Percentiles rank a stretch among this genome's conserved stretches.
Evolutionary conservation across 2,888 invertebrate species (phyloP).

Genomic region (Fragum fragum): DNA sequence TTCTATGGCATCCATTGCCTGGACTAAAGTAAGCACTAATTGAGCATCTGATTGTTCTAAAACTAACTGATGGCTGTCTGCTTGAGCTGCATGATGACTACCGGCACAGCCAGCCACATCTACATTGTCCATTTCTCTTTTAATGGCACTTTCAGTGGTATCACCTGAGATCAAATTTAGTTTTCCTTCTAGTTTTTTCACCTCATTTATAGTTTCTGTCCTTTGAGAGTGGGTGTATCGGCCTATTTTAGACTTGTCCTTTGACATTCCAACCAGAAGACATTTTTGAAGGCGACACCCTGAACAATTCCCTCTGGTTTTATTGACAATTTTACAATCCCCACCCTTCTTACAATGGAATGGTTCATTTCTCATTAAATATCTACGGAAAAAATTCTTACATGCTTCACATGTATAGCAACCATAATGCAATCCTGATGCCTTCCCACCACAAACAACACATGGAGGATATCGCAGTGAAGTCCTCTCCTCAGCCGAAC

Average conservation of each 20-base stretch:
- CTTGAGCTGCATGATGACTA: background rate
- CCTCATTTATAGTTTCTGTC: conserved; percentile 63
- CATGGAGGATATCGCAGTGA: conserved; percentile 62
- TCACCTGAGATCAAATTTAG: background rate
- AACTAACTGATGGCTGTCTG: background rate
- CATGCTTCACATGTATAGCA: conserved; percentile 67
- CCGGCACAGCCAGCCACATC: background rate
- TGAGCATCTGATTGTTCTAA: conserved; percentile 29
- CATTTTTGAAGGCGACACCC: conserved; percentile 64
- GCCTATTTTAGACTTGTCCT: conserved; percentile 61
- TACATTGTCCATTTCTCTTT: background rate
- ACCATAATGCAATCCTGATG: conserved; percentile 67
- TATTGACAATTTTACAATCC: conserved; percentile 51
- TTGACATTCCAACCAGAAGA: conserved; percentile 63
- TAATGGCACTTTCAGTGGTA: background rate
- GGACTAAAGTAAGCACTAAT: conserved; percentile 31
- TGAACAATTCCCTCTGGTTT: conserved; percentile 64
- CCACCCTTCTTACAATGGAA: conserved; percentile 61
- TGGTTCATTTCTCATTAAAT: conserved; percentile 52
- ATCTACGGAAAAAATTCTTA: conserved; percentile 65
- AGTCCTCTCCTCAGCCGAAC: conserved; percentile 31
- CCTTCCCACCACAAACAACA: conserved; percentile 58
- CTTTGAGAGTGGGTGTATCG: conserved; percentile 63
- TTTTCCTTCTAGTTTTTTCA: conserved; percentile 64
- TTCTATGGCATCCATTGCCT: conserved; percentile 55